A percentile compares a stretch with the other conserved stretches of the same genome.
Conservation (phyloP, 2,888 invertebrate species). For the Gerris lacustris region DNA sequence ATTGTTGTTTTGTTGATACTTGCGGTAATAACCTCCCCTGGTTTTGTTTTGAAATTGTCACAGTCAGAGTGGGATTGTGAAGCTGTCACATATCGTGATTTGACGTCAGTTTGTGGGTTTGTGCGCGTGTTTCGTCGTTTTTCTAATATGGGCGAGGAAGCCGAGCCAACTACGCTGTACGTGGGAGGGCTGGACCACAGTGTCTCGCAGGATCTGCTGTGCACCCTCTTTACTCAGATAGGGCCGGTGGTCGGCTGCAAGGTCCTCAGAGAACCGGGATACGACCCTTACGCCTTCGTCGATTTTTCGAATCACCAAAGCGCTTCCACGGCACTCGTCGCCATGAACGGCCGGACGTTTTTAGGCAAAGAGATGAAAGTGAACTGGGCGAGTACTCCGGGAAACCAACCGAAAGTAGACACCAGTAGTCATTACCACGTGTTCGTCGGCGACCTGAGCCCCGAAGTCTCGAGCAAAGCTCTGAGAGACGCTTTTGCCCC, state of each 20-base stretch:
- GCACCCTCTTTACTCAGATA: constrained; percentile 92
- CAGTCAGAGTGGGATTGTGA: too few relatives aligned
- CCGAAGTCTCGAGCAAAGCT: constrained; percentile 97
- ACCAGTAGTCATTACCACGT: constrained; percentile 99
- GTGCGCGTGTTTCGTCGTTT: not conserved
- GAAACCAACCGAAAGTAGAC: constrained; percentile 90
- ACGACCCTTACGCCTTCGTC: constrained; percentile 98
- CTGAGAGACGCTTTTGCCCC: constrained; percentile 94
- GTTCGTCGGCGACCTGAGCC: constrained; percentile 97
- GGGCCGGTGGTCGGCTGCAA: constrained; percentile 96
- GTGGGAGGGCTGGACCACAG: constrained; percentile 92
- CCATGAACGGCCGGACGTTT: constrained; percentile 97
- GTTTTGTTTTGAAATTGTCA: too few relatives aligned
- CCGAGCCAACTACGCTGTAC: constrained; percentile 88
- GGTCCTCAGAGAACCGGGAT: constrained; percentile 94
- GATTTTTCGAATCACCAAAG: constrained; percentile 93
- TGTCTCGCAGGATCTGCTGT: constrained; percentile 87
- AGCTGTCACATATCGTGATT: too few relatives aligned
- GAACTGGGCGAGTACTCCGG: constrained; percentile 99
- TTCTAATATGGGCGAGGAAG: constrained; percentile 67
- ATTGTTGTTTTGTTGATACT: too few relatives aligned
- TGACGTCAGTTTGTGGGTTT: not conserved
- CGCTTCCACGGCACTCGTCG: constrained; percentile 91
- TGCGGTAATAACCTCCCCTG: too few relatives aligned
- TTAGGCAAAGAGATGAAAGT: constrained; percentile 99